These are phyloP conservation scores for Psephotus haematonotus DNA, from an alignment of 2,113 vertebrate genomes.

Conservation along the genomic window DNA sequence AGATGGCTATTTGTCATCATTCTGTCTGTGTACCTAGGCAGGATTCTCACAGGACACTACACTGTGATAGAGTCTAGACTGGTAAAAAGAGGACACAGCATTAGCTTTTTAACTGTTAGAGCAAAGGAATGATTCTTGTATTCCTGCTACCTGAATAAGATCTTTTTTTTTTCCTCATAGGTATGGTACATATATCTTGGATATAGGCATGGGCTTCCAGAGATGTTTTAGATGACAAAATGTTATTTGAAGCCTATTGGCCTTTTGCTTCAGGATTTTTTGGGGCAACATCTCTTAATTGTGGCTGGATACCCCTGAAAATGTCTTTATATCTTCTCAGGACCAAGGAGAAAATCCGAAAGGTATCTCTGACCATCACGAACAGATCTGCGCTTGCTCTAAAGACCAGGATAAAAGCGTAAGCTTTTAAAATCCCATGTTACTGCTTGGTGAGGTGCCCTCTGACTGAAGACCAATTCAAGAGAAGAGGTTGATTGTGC, in stretches of 20 bases:
- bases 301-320: neutral
- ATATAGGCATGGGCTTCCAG: neutral
- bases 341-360: neutral
- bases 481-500: neutral
- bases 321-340: neutral
- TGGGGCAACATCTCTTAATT: neutral
- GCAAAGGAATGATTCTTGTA: neutral
- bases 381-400: neutral
- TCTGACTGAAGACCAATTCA: neutral
- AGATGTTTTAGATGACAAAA: neutral
- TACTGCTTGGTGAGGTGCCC: neutral
- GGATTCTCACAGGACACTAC: neutral
- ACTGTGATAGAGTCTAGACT: neutral
- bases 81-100: neutral
- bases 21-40: neutral
- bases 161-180: neutral
- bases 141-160: neutral
- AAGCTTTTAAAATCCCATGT: neutral
- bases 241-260: neutral
- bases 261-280: neutral
- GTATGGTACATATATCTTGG: neutral
- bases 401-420: neutral
- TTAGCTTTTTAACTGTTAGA: neutral
- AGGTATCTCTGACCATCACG: neutral
- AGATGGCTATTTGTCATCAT: neutral